Conservation (phyloP, 2,113 vertebrate species). For the Coturnix japonica region DNA sequence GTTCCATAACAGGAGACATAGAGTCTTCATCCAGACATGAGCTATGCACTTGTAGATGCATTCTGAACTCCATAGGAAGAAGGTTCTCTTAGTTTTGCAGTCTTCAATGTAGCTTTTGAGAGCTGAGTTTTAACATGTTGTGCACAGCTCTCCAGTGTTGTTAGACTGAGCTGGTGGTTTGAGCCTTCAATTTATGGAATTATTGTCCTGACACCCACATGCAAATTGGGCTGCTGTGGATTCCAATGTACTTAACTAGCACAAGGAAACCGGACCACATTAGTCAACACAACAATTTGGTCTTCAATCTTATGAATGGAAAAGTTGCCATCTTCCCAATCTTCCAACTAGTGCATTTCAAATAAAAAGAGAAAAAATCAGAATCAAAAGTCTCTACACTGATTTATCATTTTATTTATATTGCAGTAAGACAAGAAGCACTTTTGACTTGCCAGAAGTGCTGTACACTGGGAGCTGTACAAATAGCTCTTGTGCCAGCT, state of each 20-base stretch:
- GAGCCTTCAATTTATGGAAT: constrained; percentile 6
- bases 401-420: constrained; percentile 8
- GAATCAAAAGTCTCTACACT: neutral
- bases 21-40: neutral
- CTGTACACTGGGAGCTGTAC: neutral
- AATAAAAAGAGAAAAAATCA: neutral
- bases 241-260: neutral
- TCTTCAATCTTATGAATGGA: neutral
- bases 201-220: neutral
- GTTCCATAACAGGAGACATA: neutral
- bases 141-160: neutral
- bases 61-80: neutral
- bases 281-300: neutral
- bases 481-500: constrained; percentile 29
- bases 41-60: neutral
- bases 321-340: neutral
- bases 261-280: neutral
- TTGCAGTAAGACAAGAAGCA: neutral
- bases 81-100: neutral
- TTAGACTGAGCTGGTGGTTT: neutral
- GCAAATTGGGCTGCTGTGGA: neutral
- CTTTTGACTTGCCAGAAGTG: constrained; percentile 5
- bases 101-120: neutral
- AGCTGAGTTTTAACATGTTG: neutral
- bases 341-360: neutral